Conservation (phyloP, 2,888 invertebrate genomes). For the Xylota sylvarum region DNA sequence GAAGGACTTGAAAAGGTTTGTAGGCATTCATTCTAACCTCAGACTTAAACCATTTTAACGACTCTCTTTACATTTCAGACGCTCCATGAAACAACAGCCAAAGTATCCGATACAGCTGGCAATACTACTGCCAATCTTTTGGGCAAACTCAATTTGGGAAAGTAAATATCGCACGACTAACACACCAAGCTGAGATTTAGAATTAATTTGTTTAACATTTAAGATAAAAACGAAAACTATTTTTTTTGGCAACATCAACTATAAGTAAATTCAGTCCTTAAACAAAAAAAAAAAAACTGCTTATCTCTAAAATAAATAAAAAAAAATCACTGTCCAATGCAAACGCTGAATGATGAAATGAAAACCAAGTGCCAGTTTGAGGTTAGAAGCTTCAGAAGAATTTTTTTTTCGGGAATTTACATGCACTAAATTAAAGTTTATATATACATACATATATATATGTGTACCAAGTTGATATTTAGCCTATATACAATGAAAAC, state of each 20-base stretch:
- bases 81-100: slow-evolving; percentile 82
- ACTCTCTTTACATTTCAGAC: slow-evolving; percentile 78
- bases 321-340: slow-evolving; percentile 53
- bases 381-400: slow-evolving; percentile 15
- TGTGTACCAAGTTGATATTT: slow-evolving; percentile 37
- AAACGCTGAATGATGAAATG: slow-evolving; percentile 28
- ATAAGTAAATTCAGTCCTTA: slow-evolving; percentile 40
- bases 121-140: slow-evolving; percentile 83
- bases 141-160: slow-evolving; percentile 83
- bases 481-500: slow-evolving; percentile 29
- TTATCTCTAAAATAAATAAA: slow-evolving; percentile 24
- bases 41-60: not conserved
- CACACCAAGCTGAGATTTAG: slow-evolving; percentile 62
- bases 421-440: slow-evolving; percentile 41
- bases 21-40: not conserved
- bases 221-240: slow-evolving; percentile 43
- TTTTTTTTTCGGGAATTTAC: slow-evolving; percentile 30
- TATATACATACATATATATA: not conserved
- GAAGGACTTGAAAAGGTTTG: slow-evolving; percentile 83
- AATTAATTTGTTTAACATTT: slow-evolving; percentile 64
- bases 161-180: slow-evolving; percentile 69
- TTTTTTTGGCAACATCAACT: slow-evolving; percentile 31
- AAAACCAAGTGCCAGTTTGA: slow-evolving; percentile 56
- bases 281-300: slow-evolving; percentile 32
- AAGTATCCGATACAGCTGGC: slow-evolving; percentile 82